Evolutionary conservation across 2,797 vertebrate species (phyloP), one percentile per base, ranked within the genome.

Genomic region (Trachops cirrhosus): DNA sequence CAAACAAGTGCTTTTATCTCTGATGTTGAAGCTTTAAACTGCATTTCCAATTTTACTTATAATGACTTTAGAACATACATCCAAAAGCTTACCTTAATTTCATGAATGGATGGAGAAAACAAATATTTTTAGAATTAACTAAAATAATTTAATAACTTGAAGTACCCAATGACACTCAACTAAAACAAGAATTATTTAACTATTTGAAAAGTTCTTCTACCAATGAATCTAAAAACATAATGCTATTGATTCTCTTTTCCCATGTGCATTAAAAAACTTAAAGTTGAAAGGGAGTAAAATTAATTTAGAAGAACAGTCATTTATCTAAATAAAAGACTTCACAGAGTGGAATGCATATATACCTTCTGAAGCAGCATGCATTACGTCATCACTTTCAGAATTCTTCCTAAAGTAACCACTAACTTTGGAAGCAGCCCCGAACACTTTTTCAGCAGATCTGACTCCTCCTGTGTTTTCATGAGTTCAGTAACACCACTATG

Each of bases 61-160:
- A 70, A 93, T 95, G 83, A n/a, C 41, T 87, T 91, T 94, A 85
- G 79, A 41, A 50, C 85, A 68, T 29, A 75, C 9, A 91, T 93
- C 15, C n/a, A 75, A 92, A 89, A 70, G 59, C 19, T 94, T 93
- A 91, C 50, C 57, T 84, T 88, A 67, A 88, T 93, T 82, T 12
- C 26, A 75, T 62, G 57, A 91, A 70, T 34, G 24, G 48, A 62
- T 5, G 5, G 71, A 85, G 79, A 88, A 79, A 75, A 88, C 46
- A 54, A 74, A 54, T 48, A 59, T 34, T 84, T 96, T 84, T 64
- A 91, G 21, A 94, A 70, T 68, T 41, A 75, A 85, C 15, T 75
- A 54, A 79, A 84, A 79, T 88, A 37, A 92, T 73, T 39, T 73
- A 82, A 59, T 71, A 62, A 64, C 59, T 78, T 67, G 10, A 91